Conservation (phyloP, 2,113 vertebrate genomes). For the Microcebus murinus region DNA sequence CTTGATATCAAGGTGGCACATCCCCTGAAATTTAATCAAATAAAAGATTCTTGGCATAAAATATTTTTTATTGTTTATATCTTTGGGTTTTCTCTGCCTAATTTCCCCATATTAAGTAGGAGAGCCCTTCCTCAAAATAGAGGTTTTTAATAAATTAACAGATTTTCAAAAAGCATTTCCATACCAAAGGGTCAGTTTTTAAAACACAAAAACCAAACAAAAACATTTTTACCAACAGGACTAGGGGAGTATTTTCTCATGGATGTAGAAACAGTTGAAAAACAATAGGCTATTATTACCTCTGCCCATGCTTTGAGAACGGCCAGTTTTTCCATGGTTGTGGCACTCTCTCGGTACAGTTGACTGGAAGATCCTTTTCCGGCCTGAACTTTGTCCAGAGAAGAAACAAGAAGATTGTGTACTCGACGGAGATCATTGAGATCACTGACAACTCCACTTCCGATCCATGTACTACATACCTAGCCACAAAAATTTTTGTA, state of each 20-base stretch:
- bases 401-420: slow-evolving; percentile 98
- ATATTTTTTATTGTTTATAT: slow-evolving; percentile 34
- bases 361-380: slow-evolving; percentile 96
- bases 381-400: slow-evolving; percentile 97
- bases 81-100: neutral
- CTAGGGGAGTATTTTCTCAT: neutral
- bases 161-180: neutral
- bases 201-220: neutral
- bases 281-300: slow-evolving; percentile 83
- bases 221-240: neutral
- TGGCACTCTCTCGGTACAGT: slow-evolving; percentile 97
- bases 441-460: slow-evolving; percentile 98
- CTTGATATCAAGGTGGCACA: neutral
- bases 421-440: slow-evolving; percentile 97
- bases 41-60: neutral
- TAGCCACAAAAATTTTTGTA: slow-evolving; percentile 76
- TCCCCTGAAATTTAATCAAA: slow-evolving; percentile 24
- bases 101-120: neutral
- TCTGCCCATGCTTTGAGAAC: slow-evolving; percentile 99
- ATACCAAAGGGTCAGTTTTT: neutral
- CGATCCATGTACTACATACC: slow-evolving; percentile 99
- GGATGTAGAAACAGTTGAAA: neutral
- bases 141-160: slow-evolving; percentile 1
- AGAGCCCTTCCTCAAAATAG: neutral
- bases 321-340: slow-evolving; percentile 98